A percentile compares a stretch with the other conserved stretches of the same genome.
These are phyloP conservation scores for Blastobasis lacticolella DNA, from an alignment of 2,888 invertebrate genomes.

Conservation along the genomic window DNA sequence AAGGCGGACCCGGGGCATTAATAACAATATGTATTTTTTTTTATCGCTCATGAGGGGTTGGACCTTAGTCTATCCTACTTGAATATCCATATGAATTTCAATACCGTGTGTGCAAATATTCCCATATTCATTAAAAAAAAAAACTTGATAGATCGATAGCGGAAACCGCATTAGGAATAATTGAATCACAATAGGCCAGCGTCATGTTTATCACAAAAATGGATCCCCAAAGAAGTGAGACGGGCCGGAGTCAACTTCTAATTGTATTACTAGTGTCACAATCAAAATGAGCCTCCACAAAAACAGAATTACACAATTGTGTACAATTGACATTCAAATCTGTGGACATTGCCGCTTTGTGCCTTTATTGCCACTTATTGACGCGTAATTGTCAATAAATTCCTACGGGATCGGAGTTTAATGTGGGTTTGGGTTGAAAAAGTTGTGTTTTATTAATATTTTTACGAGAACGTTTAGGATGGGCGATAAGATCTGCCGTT, in stretches of 20 bases:
- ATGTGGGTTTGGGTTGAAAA: constrained; percentile 74
- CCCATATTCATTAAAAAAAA: neutral
- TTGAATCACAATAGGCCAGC: constrained; percentile 49
- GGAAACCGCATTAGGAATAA: constrained; percentile 48
- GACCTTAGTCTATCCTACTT: too few species aligned
- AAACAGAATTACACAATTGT: constrained; percentile 71
- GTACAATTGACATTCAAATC: constrained; percentile 74
- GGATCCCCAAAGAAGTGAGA: constrained; percentile 54
- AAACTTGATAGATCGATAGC: constrained; percentile 32
- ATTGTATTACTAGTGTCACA: constrained; percentile 62
- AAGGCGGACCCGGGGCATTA: too few species aligned
- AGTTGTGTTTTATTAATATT: constrained; percentile 75
- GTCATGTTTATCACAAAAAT: constrained; percentile 65
- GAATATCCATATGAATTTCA: too few species aligned
- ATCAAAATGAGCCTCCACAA: constrained; percentile 69
- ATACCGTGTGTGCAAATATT: neutral
- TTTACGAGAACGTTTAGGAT: constrained; percentile 72
- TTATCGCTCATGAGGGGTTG: too few species aligned
- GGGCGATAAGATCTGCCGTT: constrained; percentile 67
- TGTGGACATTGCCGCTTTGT: constrained; percentile 70
- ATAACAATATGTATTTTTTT: too few species aligned
- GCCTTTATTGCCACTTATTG: constrained; percentile 72
- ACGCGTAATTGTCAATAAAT: constrained; percentile 74
- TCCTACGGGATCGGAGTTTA: constrained; percentile 70
- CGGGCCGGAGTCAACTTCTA: constrained; percentile 61